These are phyloP conservation scores for Apostichopus japonicus DNA, from an alignment of 35 echinoderm and acorn worm species.

Conservation along the genomic window DNA sequence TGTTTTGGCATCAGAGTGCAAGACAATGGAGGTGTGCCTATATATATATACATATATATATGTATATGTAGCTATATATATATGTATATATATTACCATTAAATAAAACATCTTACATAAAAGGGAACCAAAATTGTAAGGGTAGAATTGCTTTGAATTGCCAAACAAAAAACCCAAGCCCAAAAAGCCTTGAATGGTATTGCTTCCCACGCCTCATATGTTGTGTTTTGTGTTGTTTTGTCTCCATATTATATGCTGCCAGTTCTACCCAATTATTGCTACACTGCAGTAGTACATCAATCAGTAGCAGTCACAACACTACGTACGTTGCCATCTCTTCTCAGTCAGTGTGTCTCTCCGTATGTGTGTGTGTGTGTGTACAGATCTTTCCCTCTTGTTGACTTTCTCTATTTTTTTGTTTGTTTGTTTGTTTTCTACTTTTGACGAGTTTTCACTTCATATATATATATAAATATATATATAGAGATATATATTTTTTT, in stretches of 20 bases:
- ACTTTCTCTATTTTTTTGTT: slow-evolving; percentile 5
- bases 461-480: too few species aligned
- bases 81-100: too few species aligned
- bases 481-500: slow-evolving; percentile 24
- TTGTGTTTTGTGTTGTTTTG: slow-evolving; percentile 28
- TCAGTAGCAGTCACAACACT: too few species aligned
- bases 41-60: too few species aligned
- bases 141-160: neutral
- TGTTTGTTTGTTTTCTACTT: neutral
- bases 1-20: too few species aligned
- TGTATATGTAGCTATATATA: too few species aligned
- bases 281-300: neutral
- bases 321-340: neutral
- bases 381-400: slow-evolving; percentile 9
- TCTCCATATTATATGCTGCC: neutral
- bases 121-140: too few species aligned
- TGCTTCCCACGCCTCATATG: slow-evolving; percentile 41
- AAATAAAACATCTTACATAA: too few species aligned
- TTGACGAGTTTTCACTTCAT: slow-evolving; percentile 10
- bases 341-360: neutral
- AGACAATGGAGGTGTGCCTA: too few species aligned
- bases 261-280: slow-evolving; percentile 3
- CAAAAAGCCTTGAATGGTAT: slow-evolving; percentile 5
- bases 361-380: slow-evolving; percentile 23
- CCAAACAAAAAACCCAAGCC: neutral